Evolutionary conservation across 2,113 vertebrate species (phyloP).

Genomic region (Oenanthe oenanthe): DNA sequence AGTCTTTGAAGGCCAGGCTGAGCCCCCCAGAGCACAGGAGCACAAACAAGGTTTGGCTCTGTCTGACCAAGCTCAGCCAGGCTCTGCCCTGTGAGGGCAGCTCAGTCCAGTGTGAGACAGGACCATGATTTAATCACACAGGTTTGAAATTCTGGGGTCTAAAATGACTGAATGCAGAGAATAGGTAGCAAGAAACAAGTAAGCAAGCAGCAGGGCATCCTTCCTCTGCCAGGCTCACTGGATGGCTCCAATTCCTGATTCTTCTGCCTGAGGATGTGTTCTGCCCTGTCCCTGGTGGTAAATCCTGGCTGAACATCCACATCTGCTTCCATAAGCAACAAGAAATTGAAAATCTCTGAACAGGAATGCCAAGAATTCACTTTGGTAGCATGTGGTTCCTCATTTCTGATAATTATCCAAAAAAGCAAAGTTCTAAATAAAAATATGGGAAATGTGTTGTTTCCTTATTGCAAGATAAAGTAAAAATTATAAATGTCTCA

Average conservation of each 20-base stretch:
- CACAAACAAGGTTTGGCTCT: accelerated
- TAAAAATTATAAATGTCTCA: constrained; percentile 5
- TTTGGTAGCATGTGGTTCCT: neutral
- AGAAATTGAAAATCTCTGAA: neutral
- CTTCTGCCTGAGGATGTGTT: neutral
- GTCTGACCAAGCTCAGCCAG: neutral
- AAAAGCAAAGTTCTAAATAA: constrained; percentile 14
- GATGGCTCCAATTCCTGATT: neutral
- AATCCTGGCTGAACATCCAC: neutral
- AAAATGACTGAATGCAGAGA: neutral
- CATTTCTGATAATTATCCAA: constrained; percentile 17
- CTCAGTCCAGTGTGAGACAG: neutral
- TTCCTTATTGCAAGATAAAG: neutral
- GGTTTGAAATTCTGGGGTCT: neutral
- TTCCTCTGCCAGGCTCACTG: neutral
- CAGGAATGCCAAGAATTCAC: neutral
- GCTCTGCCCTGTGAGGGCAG: neutral
- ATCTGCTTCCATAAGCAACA: neutral
- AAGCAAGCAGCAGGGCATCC: neutral
- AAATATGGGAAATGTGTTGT: neutral
- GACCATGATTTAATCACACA: neutral
- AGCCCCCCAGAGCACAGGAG: neutral
- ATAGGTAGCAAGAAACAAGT: neutral
- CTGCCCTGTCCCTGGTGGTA: neutral
- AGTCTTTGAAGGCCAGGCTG: neutral